These are phyloP conservation scores for Pimephales promelas DNA, from an alignment of 2,113 vertebrate species.

Conservation along the genomic window DNA sequence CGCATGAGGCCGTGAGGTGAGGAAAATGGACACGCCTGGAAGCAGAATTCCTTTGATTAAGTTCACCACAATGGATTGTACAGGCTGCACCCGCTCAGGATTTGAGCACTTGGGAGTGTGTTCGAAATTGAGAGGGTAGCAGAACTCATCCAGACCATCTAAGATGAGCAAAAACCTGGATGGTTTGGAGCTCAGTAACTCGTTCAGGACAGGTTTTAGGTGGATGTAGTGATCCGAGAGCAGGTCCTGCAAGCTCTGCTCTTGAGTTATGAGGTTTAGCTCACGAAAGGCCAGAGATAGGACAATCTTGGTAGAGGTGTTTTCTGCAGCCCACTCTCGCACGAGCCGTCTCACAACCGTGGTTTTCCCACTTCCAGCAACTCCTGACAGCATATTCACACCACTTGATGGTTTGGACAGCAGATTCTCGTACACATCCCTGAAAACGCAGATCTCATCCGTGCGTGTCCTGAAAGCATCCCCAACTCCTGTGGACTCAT, in stretches of 20 bases:
- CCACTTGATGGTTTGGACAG: constrained; percentile 28
- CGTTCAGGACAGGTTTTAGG: constrained; percentile 54
- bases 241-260: constrained; percentile 54
- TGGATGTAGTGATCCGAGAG: constrained; percentile 61
- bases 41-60: constrained; percentile 62
- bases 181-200: constrained; percentile 52
- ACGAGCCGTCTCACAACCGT: constrained; percentile 58
- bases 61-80: constrained; percentile 60
- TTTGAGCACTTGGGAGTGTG: constrained; percentile 64
- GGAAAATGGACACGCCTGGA: constrained; percentile 56
- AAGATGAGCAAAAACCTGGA: constrained; percentile 56
- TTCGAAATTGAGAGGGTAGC: constrained; percentile 58
- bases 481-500: constrained; percentile 57
- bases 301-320: constrained; percentile 44
- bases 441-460: constrained; percentile 50
- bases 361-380: constrained; percentile 66
- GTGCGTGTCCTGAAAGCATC: constrained; percentile 50
- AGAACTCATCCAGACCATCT: constrained; percentile 66
- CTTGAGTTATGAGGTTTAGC: constrained; percentile 59
- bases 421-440: constrained; percentile 49
- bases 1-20: constrained; percentile 63
- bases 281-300: constrained; percentile 61
- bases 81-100: constrained; percentile 49
- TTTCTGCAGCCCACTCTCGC: constrained; percentile 54
- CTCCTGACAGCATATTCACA: constrained; percentile 58